phyloP scores from a whole-genome alignment of 2,888 invertebrate genomes.

The Ganaspis brasiliensis region DNA sequence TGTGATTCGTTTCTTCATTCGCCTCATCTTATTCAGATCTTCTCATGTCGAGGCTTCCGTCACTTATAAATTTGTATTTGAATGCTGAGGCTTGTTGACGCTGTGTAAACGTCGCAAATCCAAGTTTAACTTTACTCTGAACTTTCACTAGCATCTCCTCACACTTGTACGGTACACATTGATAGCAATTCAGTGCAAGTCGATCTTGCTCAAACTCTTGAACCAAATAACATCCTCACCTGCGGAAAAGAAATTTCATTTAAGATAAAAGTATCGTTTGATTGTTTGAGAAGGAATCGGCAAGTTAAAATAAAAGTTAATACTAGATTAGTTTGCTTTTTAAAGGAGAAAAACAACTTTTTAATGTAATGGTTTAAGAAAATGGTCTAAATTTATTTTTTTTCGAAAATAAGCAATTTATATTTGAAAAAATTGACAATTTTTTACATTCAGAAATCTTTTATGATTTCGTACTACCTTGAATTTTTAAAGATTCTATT shows the following conservation, averaged over 20 bases:
- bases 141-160: constrained; percentile 63
- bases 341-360: too few relatives aligned
- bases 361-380: too few relatives aligned
- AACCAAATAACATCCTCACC: constrained; percentile 11
- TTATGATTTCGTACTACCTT: too few relatives aligned
- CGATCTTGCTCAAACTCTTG: constrained; percentile 2
- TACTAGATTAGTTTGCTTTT: too few relatives aligned
- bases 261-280: too few relatives aligned
- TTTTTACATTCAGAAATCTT: too few relatives aligned
- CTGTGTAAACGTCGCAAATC: constrained; percentile 47
- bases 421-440: too few relatives aligned
- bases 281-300: too few relatives aligned
- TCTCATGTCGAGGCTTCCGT: constrained; percentile 29
- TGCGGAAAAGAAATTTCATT: background rate
- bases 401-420: too few relatives aligned
- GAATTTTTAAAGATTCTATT: too few relatives aligned
- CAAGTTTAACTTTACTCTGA: constrained; percentile 54
- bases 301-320: too few relatives aligned
- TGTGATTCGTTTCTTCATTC: constrained; percentile 14
- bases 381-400: too few relatives aligned
- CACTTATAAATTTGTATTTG: constrained; percentile 26
- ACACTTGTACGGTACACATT: constrained; percentile 53
- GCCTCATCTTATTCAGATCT: constrained; percentile 27
- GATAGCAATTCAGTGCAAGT: constrained; percentile 46
- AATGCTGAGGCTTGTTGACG: constrained; percentile 39